Evolutionary conservation across 2,113 vertebrate genomes (phyloP).

Genomic region (Dasypus novemcinctus): DNA sequence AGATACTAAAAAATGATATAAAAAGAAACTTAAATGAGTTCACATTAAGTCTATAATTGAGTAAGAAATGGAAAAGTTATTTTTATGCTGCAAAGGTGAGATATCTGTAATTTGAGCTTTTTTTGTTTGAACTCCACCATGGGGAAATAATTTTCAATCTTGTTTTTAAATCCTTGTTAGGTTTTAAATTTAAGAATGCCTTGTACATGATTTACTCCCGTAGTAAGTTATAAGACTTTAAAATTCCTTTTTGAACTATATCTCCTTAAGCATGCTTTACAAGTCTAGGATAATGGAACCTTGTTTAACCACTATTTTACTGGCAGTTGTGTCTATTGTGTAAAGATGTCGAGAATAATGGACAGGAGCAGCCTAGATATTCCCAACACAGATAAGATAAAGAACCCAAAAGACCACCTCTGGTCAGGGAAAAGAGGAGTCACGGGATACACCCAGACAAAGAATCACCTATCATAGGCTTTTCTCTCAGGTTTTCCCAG

Average conservation of each 20-base stretch:
- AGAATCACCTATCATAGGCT: neutral
- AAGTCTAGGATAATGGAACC: neutral
- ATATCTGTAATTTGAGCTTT: neutral
- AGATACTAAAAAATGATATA: neutral
- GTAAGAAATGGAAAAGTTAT: neutral
- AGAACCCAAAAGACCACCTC: neutral
- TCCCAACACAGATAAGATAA: neutral
- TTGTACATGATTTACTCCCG: neutral
- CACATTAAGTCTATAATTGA: neutral
- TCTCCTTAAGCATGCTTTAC: neutral
- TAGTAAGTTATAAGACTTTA: neutral
- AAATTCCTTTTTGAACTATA: neutral
- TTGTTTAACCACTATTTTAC: neutral
- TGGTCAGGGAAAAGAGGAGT: neutral
- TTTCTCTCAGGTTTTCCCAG: neutral
- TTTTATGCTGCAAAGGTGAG: neutral
- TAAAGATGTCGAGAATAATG: neutral
- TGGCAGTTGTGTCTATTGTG: neutral
- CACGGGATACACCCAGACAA: neutral
- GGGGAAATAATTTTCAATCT: neutral
- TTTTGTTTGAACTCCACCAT: neutral
- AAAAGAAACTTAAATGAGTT: neutral
- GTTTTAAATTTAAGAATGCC: conserved; percentile 3
- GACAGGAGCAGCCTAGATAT: neutral
- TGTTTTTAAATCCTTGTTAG: neutral